Conservation (phyloP, 2,113 vertebrate genomes). For the Sarotherodon lohbergeri region DNA sequence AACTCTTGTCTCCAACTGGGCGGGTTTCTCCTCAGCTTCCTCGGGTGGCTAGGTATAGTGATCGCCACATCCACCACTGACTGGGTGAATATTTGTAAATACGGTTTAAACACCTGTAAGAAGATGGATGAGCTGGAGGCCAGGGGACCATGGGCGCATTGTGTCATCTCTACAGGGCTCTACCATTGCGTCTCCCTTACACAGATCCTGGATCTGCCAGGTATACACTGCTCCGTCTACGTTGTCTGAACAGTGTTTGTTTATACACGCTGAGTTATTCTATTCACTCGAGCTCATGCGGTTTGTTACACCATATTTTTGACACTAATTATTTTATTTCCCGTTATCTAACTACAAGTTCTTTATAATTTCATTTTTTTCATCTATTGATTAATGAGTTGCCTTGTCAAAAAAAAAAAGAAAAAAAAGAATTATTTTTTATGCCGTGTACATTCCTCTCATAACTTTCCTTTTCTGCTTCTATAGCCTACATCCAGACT, state of each 20-base stretch:
- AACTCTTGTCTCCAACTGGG: constrained; percentile 85
- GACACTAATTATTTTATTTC: neutral
- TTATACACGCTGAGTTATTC: neutral
- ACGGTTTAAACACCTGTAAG: constrained; percentile 87
- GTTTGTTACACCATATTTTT: neutral
- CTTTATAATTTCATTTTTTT: neutral
- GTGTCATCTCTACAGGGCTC: constrained; percentile 85
- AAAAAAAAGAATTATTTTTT: neutral
- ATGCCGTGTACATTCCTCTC: neutral
- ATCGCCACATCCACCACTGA: constrained; percentile 91
- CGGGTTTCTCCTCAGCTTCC: constrained; percentile 82
- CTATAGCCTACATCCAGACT: constrained; percentile 87
- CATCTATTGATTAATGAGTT: neutral
- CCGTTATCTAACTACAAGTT: neutral
- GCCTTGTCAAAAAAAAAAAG: neutral
- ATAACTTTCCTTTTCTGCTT: neutral
- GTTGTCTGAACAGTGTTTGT: neutral
- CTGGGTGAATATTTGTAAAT: constrained; percentile 91
- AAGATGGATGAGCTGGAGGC: constrained; percentile 88
- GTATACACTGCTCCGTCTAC: constrained; percentile 62
- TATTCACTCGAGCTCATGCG: neutral
- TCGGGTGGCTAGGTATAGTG: constrained; percentile 90
- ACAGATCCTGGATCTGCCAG: constrained; percentile 92
- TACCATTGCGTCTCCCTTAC: constrained; percentile 89
- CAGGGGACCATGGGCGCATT: constrained; percentile 94